Evolutionary conservation across 2,113 vertebrate species (phyloP), one percentile per base, ranked within the genome.

Genomic region (Colius striatus): DNA sequence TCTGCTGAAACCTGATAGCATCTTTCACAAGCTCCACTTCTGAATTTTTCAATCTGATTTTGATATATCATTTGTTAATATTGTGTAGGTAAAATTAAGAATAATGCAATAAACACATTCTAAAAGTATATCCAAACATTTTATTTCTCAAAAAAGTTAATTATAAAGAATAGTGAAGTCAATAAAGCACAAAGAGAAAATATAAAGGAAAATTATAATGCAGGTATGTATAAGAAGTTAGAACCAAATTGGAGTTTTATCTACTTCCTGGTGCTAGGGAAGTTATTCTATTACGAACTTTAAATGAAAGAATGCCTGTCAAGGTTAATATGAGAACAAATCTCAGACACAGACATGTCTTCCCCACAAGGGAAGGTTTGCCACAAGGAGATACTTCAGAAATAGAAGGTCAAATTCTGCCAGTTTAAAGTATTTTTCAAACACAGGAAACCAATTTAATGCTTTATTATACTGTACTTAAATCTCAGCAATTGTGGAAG

Each of bases 1-100:
- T 94, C 95, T 96, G 87, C 94, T 89, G 81, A 95, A 92, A 97
- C 57, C 58, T 57, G 61, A 95, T 91, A 96, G 7, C 30, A 73
- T 92, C 55, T 96, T 97, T 95, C 77, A 91, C 86, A 97, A 95
- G 89, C 85, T 95, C 45, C 23, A 88, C 34, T 94, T 87, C 29
- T 68, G 57, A 95, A 89, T 88, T 95, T 96, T 94, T 96, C 82
- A 67, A 79, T 79, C 36, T 58, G 18, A 66, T 91, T 92, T 96
- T 95, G 89, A 78, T 92, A 74, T 36, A 78, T 38, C 70, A 75
- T 94, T 97, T 94, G 45, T 91, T 84, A 58, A 94, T 45, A 43
- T 3, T 55, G 23, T 66, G 75, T 68, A 90, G 30, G 50, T 85
- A 79, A 96, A 97, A 92, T 83, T 60, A 27, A 82, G 87, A 95